Percentiles rank a stretch among this genome's conserved stretches.
Evolutionary conservation across 2,113 vertebrate species (phyloP).

Genomic region (Corythornis madagascariensis): DNA sequence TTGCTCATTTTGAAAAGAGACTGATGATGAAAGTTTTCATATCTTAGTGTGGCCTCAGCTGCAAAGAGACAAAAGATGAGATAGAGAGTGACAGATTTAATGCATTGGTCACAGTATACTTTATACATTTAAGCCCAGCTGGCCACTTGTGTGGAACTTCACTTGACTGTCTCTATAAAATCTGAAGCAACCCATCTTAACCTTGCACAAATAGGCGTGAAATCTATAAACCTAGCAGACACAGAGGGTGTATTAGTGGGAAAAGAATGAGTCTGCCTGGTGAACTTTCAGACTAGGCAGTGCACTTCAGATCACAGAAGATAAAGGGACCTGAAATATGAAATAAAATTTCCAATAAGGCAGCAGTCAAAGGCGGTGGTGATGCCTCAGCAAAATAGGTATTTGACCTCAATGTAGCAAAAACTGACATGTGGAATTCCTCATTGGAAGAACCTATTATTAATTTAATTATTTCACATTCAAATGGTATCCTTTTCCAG

Average conservation of each 20-base stretch:
- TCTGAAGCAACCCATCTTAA: constrained; percentile 64
- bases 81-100: constrained; percentile 67
- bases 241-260: constrained; percentile 54
- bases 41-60: constrained; percentile 69
- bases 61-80: constrained; percentile 57
- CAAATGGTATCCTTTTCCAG: neutral
- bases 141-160: constrained; percentile 46
- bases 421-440: constrained; percentile 19
- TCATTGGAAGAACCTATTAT: neutral
- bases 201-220: constrained; percentile 72
- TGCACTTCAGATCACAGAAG: constrained; percentile 38
- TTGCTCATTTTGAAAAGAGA: constrained; percentile 49
- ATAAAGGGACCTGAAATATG: constrained; percentile 56
- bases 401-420: neutral
- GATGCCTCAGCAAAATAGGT: constrained; percentile 12
- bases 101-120: constrained; percentile 82
- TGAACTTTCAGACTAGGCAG: constrained; percentile 56
- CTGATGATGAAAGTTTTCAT: constrained; percentile 47
- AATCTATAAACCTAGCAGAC: constrained; percentile 72
- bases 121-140: constrained; percentile 68
- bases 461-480: neutral
- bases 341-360: constrained; percentile 64
- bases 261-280: constrained; percentile 55
- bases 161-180: constrained; percentile 66
- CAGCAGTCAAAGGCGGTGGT: constrained; percentile 20